Conservation (phyloP, 2,113 vertebrate genomes). For the Muntiacus muntjak region DNA sequence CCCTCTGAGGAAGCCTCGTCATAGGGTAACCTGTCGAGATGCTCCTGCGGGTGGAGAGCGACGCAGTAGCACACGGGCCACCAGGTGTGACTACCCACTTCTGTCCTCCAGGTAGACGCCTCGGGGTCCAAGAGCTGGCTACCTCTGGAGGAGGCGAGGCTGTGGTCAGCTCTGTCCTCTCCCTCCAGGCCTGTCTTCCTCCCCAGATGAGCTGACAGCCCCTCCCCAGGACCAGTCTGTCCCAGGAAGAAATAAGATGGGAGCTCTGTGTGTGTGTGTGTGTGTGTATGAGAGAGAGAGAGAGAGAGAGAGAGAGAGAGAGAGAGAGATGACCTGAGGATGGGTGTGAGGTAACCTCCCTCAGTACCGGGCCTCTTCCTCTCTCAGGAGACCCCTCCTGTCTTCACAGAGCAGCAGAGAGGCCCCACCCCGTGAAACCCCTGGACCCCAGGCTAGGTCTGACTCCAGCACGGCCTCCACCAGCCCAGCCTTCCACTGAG, state of each 20-base stretch:
- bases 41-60: not conserved
- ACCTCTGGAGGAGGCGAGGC: not conserved
- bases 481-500: not conserved
- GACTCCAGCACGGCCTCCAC: not conserved
- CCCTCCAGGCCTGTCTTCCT: not conserved
- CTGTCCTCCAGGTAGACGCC: not conserved
- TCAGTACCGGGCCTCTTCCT: not conserved
- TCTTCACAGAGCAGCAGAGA: not conserved
- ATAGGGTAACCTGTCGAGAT: not conserved
- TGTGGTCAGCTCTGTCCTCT: not conserved
- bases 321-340: not conserved
- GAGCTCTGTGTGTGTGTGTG: not conserved
- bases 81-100: not conserved
- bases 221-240: not conserved
- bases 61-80: fast-evolving
- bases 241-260: not conserved
- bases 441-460: not conserved
- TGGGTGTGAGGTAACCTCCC: not conserved
- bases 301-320: not conserved
- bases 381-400: not conserved
- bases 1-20: not conserved
- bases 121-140: not conserved
- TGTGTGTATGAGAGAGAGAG: too few relatives aligned
- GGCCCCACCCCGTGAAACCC: not conserved
- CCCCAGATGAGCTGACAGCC: not conserved